Base-by-base conservation (phyloP, 2,113 vertebrate species). In the Oostethus manadensis region DNA sequence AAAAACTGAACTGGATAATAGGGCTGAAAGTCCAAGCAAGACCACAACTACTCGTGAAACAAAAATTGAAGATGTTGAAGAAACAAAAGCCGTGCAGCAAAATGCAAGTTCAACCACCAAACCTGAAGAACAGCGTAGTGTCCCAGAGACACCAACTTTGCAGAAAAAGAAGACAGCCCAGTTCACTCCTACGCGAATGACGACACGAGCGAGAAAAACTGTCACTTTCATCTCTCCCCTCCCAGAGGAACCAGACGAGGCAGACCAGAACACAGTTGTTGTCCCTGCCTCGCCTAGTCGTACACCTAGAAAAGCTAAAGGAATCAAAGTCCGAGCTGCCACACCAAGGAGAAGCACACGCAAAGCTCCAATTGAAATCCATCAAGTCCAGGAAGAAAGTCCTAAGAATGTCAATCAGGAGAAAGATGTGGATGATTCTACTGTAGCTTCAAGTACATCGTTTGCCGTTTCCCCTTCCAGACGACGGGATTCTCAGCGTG, bases 171-270 rank as follows among this genome's bases (percentile, higher is more conserved):
- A 68, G 6, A 74, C 78, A 0, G 58, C 78, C 18, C 77, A 75
- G 6, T 47, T 73, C 10, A 86, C 88, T 7, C 88, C 87, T 21
- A 86, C 48, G 17, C 80, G 84, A 22, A 93, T 80, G 72, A 89
- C 83, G 57, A 85, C 87, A 2, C 88, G 89, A 61, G 66, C 62
- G 58, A 82, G 69, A 38, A 90, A 83, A 85, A 73, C 72, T 2
- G 84, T 88, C 10, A 71, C 57, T 5, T 83, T 60, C 13, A 80
- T 77, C 21, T 74, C 73, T 20, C 61, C 78, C 0, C 15, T 69
- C 16, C 55, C 67, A 1, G 74, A 88, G 60, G 73, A 86, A 61
- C 62, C 54, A 14, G 80, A 89, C 60, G 81, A 77, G 59, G 55
- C 16, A 13, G 61, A 83, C 46, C 68, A 71, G 14, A 63, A 57